Percentiles rank a stretch among this genome's conserved stretches.
These are phyloP conservation scores for Drosophila cardini DNA, from an alignment of 1,140 invertebrate genomes.

Conservation along the genomic window DNA sequence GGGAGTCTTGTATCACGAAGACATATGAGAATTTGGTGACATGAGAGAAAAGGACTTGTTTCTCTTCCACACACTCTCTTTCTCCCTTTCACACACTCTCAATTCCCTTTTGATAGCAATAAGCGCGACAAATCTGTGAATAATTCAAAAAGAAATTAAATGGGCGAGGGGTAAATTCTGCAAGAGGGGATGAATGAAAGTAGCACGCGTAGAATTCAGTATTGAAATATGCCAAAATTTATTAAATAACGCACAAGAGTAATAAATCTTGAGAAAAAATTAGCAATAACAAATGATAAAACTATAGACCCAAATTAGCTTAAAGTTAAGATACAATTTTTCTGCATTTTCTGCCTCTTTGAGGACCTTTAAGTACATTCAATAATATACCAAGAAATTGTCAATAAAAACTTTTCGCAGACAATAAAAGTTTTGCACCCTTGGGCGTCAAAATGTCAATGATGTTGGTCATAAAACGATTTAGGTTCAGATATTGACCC, in stretches of 20 bases:
- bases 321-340: not conserved
- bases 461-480: constrained; percentile 61
- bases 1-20: constrained; percentile 8
- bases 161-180: not conserved
- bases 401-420: constrained; percentile 39
- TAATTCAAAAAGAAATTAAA: constrained; percentile 45
- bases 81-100: not conserved
- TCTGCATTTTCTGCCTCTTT: not conserved
- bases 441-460: constrained; percentile 58
- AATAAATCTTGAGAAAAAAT: constrained; percentile 46
- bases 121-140: constrained; percentile 71
- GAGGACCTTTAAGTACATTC: constrained; percentile 13
- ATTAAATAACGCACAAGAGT: constrained; percentile 29
- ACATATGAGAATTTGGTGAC: constrained; percentile 59
- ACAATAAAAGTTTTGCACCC: constrained; percentile 49
- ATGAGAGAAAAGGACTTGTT: constrained; percentile 41
- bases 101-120: constrained; percentile 33
- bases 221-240: constrained; percentile 41
- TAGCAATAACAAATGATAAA: constrained; percentile 2
- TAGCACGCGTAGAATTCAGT: constrained; percentile 4
- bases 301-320: constrained; percentile 16
- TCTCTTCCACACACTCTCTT: not conserved
- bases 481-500: constrained; percentile 64
- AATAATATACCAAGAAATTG: constrained; percentile 9
- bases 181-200: not conserved